Conservation (phyloP, 2,888 invertebrate species). For the Odontomyia ornata region DNA sequence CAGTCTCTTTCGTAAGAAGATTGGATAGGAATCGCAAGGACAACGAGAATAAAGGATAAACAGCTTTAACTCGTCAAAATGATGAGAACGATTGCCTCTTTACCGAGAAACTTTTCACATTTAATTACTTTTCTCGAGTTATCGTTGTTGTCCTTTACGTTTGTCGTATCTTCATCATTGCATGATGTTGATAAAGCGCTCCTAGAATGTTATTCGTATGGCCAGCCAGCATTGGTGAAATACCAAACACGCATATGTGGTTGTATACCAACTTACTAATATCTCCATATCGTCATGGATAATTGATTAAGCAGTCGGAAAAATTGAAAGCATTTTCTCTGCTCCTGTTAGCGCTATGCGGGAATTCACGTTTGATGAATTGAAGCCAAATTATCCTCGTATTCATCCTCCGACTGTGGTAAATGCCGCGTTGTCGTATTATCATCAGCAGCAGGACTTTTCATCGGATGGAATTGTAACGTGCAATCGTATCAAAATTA, state of each 20-base stretch:
- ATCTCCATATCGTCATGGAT: slow-evolving; percentile 22
- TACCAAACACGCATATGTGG: background rate
- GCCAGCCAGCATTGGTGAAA: background rate
- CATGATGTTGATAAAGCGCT: background rate
- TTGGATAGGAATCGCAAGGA: slow-evolving; percentile 35
- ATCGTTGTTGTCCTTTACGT: background rate
- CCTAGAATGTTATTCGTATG: background rate
- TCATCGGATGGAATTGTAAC: background rate
- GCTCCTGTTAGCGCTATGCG: slow-evolving; percentile 27
- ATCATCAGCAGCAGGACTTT: background rate
- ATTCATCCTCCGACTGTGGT: background rate
- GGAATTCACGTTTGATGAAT: slow-evolving; percentile 1
- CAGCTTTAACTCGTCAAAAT: background rate
- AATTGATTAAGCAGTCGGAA: slow-evolving; percentile 50
- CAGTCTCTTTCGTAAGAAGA: background rate
- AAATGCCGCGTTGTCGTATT: background rate
- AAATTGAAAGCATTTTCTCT: slow-evolving; percentile 44
- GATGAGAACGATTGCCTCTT: slow-evolving; percentile 6
- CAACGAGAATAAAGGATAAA: slow-evolving; percentile 4
- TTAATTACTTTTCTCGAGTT: slow-evolving; percentile 48
- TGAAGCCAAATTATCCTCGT: background rate
- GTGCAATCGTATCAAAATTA: slow-evolving; percentile 43
- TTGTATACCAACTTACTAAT: background rate
- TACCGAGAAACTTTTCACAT: slow-evolving; percentile 47
- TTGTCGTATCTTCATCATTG: background rate